Conservation (phyloP, 2,113 vertebrate species). For the Pelecanoides urinatrix region DNA sequence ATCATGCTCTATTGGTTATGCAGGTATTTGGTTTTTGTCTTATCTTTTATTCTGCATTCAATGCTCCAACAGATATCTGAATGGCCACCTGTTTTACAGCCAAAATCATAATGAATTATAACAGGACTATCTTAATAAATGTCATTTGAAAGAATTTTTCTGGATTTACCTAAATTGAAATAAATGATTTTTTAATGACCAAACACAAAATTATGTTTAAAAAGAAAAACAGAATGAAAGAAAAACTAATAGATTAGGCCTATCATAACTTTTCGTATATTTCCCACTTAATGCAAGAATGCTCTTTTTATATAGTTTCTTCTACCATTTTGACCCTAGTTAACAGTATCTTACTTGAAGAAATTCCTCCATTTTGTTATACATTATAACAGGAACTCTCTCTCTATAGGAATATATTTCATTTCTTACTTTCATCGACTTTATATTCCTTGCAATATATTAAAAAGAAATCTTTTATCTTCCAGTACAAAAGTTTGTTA, state of each 20-base stretch:
- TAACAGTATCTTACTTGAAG: not conserved
- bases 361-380: not conserved
- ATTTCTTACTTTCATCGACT: not conserved
- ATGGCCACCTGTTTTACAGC: not conserved
- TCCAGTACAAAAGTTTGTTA: constrained; percentile 8
- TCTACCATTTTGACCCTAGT: not conserved
- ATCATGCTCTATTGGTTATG: not conserved
- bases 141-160: not conserved
- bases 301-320: not conserved
- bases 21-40: not conserved
- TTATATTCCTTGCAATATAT: not conserved
- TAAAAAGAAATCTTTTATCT: not conserved
- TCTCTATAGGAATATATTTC: not conserved
- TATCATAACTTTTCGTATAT: not conserved
- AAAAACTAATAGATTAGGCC: not conserved
- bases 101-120: not conserved
- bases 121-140: not conserved
- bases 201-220: not conserved
- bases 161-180: not conserved
- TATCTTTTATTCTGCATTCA: not conserved
- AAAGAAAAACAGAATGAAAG: not conserved
- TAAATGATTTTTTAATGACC: not conserved
- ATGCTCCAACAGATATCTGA: not conserved
- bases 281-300: not conserved
- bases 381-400: not conserved